These are phyloP conservation scores for Zosterops japonicus DNA, from an alignment of 2,113 vertebrate species.

Conservation along the genomic window DNA sequence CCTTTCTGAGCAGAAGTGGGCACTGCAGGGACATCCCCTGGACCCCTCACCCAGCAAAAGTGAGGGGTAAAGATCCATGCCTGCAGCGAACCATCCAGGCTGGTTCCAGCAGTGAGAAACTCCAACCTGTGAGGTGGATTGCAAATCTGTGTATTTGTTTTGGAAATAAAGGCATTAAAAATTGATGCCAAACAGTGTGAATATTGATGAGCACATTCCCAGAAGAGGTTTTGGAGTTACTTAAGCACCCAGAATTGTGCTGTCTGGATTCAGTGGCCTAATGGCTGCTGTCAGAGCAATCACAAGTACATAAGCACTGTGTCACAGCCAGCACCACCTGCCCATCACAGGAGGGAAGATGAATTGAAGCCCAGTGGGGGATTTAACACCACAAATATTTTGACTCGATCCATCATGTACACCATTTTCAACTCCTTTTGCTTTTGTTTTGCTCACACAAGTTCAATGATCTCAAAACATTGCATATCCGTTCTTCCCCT, in stretches of 20 bases:
- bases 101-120: neutral
- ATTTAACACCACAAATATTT: constrained; percentile 4
- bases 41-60: neutral
- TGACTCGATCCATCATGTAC: neutral
- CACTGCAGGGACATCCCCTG: neutral
- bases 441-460: neutral
- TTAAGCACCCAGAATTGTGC: neutral
- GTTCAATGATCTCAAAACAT: neutral
- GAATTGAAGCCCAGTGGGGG: neutral
- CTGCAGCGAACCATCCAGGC: neutral
- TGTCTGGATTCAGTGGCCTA: neutral
- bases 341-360: neutral
- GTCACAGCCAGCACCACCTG: neutral
- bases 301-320: neutral
- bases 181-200: constrained; percentile 21
- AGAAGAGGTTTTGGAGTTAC: constrained; percentile 34
- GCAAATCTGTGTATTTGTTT: constrained; percentile 55
- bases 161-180: constrained; percentile 50
- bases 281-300: neutral
- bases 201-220: constrained; percentile 1
- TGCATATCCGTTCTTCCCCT: neutral
- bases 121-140: neutral
- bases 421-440: neutral
- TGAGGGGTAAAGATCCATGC: rapidly evolving
- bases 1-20: neutral